These are phyloP conservation scores for Rhagologus leucostigma DNA, from an alignment of 2,113 vertebrate genomes.

Conservation along the genomic window DNA sequence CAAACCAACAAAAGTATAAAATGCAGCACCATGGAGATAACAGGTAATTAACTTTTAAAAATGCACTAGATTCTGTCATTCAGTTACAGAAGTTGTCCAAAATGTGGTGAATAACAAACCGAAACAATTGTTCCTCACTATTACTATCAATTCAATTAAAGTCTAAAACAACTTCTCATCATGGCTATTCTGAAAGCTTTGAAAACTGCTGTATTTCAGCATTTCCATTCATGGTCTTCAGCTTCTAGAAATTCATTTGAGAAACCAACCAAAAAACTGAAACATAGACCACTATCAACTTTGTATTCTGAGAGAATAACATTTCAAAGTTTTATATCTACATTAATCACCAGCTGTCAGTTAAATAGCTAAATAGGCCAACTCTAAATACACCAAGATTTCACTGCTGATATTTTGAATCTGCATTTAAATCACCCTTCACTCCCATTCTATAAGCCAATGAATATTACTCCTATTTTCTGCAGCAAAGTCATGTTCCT, in stretches of 20 bases:
- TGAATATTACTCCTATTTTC: not conserved
- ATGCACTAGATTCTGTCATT: not conserved
- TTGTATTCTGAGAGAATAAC: not conserved
- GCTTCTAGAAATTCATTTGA: not conserved
- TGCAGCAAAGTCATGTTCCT: not conserved
- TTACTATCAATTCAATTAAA: slow-evolving; percentile 35
- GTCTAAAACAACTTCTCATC: slow-evolving; percentile 5
- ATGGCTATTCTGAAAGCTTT: slow-evolving; percentile 14
- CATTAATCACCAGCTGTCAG: not conserved
- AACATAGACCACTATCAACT: not conserved
- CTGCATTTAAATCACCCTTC: not conserved
- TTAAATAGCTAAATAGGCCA: slow-evolving; percentile 6
- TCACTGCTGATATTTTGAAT: not conserved
- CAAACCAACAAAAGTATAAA: not conserved
- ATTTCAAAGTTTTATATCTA: not conserved
- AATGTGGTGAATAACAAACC: slow-evolving; percentile 33
- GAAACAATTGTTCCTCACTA: slow-evolving; percentile 22
- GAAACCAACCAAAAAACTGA: not conserved
- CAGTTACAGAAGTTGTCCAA: not conserved
- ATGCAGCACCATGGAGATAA: not conserved
- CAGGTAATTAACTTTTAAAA: not conserved
- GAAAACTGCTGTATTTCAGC: slow-evolving; percentile 4
- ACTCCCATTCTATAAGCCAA: not conserved
- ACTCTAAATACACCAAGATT: not conserved
- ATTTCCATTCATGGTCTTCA: not conserved